These are phyloP conservation scores for Leptopilina boulardi DNA, from an alignment of 1,140 invertebrate genomes.

Conservation along the genomic window DNA sequence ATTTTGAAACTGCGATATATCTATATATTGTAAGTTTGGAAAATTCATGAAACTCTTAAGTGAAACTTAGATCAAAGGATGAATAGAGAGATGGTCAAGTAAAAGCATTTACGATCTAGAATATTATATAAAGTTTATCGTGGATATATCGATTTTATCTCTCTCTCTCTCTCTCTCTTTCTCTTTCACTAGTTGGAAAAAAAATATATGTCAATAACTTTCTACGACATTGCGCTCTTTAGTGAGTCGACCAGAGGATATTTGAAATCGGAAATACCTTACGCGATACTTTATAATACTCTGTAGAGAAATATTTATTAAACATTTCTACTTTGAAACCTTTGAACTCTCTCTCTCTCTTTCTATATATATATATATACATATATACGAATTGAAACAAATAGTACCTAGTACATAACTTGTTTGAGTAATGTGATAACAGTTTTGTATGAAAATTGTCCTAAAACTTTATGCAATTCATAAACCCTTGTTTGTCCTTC, in stretches of 20 bases:
- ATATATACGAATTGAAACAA: not conserved
- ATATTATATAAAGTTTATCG: not conserved
- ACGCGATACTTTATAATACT: not conserved
- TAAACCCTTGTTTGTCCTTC: not conserved
- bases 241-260: not conserved
- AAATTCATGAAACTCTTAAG: slow-evolving; percentile 11
- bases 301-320: not conserved
- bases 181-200: not conserved
- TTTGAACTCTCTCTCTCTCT: not conserved
- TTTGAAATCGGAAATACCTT: not conserved
- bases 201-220: slow-evolving; percentile 26
- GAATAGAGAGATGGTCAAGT: slow-evolving; percentile 1
- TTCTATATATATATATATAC: too few species aligned
- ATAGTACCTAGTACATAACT: not conserved
- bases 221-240: not conserved
- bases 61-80: slow-evolving; percentile 13
- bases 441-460: slow-evolving; percentile 13
- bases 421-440: slow-evolving; percentile 2
- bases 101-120: not conserved
- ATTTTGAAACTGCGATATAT: not conserved
- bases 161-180: too few species aligned
- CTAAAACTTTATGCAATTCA: not conserved
- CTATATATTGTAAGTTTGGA: not conserved
- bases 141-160: not conserved
- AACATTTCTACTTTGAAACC: not conserved